Conservation (phyloP, 2,113 vertebrate species). For the Corvus hawaiiensis region DNA sequence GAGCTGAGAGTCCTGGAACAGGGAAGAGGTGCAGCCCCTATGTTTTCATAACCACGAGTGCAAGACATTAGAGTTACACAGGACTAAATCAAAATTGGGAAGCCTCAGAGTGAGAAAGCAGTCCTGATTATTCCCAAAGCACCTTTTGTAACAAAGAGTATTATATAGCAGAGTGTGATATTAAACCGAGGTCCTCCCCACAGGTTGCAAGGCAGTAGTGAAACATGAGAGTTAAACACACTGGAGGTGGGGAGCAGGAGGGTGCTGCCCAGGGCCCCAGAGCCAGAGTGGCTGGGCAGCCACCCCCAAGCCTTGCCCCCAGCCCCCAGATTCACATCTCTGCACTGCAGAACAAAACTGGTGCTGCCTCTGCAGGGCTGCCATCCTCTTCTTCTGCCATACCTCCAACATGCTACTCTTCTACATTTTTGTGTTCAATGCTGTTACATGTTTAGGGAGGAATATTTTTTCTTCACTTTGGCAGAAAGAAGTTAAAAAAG, state of each 20-base stretch:
- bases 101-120: not conserved
- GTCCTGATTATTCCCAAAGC: not conserved
- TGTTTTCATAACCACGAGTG: not conserved
- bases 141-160: not conserved
- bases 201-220: not conserved
- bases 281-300: not conserved
- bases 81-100: not conserved
- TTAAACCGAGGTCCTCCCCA: not conserved
- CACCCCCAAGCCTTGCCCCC: rapidly evolving
- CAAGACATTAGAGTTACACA: not conserved
- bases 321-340: not conserved
- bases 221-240: not conserved
- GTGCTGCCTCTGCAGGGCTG: not conserved
- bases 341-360: rapidly evolving
- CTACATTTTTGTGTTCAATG: not conserved
- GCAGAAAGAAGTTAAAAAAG: not conserved
- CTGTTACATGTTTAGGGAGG: not conserved
- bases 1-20: not conserved
- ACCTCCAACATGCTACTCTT: not conserved
- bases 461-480: not conserved
- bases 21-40: not conserved
- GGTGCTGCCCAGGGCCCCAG: not conserved
- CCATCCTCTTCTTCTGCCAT: not conserved
- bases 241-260: not conserved
- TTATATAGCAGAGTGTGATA: not conserved